Conservation (phyloP, 2,113 vertebrate genomes). For the Mormyrus iriodes region DNA sequence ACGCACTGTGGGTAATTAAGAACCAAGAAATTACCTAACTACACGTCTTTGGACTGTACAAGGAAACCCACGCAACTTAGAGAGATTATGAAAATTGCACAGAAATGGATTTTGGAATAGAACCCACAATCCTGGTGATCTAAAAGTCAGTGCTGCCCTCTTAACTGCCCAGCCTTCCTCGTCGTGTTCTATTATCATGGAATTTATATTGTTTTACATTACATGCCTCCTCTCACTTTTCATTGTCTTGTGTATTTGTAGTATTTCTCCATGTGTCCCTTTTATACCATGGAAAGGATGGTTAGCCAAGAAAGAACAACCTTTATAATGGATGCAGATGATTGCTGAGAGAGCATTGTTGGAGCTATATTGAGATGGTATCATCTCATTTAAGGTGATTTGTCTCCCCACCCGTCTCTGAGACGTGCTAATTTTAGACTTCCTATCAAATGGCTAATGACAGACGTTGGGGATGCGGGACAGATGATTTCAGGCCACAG, state of each 20-base stretch:
- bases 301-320: background rate
- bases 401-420: background rate
- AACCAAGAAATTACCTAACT: background rate
- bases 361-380: background rate
- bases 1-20: background rate
- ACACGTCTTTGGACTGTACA: background rate
- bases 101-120: background rate
- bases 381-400: background rate
- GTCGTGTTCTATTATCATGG: background rate
- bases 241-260: background rate
- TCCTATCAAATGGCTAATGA: conserved; percentile 11
- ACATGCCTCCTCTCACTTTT: background rate
- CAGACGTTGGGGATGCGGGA: background rate
- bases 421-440: background rate
- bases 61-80: background rate
- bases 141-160: background rate
- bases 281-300: background rate
- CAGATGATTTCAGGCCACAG: conserved; percentile 9
- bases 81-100: background rate
- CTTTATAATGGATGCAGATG: background rate
- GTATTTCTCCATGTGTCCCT: background rate
- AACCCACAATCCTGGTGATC: background rate
- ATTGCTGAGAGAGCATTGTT: background rate
- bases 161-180: background rate
- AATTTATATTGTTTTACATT: background rate